A percentile compares a stretch with the other conserved stretches of the same genome.
phyloP scores from a whole-genome alignment of 2,797 vertebrate species.

The Leptoclinus maculatus region DNA sequence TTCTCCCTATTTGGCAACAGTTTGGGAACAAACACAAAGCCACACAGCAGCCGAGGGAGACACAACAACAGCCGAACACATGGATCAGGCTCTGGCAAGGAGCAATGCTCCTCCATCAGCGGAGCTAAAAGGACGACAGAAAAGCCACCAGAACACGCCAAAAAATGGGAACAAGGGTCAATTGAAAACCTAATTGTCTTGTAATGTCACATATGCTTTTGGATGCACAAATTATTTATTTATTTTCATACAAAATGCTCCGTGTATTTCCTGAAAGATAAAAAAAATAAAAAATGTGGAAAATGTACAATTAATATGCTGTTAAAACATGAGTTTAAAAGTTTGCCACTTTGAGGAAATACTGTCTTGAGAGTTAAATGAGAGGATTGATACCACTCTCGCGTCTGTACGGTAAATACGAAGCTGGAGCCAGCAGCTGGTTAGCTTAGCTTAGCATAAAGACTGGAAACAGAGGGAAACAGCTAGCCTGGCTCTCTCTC shows the following conservation, averaged over 20 bases:
- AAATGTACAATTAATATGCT: not conserved
- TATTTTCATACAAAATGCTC: not conserved
- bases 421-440: not conserved
- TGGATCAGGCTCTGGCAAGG: not conserved
- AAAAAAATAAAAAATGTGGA: not conserved
- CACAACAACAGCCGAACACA: not conserved
- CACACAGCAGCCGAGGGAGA: not conserved
- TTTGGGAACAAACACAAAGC: constrained; percentile 19
- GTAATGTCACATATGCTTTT: not conserved
- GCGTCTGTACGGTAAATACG: not conserved
- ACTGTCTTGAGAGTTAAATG: not conserved
- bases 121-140: not conserved
- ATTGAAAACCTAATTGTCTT: not conserved
- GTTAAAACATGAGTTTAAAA: not conserved
- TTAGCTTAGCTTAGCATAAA: constrained; percentile 12
- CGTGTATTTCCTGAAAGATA: not conserved
- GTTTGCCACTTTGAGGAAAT: not conserved
- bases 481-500: not conserved
- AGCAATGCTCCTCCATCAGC: not conserved
- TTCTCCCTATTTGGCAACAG: constrained; percentile 24
- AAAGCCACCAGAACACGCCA: not conserved
- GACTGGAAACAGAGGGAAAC: not conserved
- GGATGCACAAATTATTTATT: not conserved
- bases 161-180: not conserved
- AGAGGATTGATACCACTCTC: not conserved